Percentiles rank a stretch among this genome's conserved stretches.
Conservation (phyloP, 1,140 invertebrate species). For the Littorina saxatilis region DNA sequence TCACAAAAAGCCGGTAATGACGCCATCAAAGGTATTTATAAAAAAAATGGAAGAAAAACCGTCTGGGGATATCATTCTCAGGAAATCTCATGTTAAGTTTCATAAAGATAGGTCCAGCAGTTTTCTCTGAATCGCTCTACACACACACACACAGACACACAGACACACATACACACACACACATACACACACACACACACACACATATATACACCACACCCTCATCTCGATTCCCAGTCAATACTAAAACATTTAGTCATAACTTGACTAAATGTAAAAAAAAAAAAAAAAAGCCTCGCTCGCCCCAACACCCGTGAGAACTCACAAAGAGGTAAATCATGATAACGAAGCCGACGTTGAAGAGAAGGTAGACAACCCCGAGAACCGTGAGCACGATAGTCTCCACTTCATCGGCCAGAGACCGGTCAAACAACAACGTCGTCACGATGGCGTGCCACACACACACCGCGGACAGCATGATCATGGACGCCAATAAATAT, state of each 20-base stretch:
- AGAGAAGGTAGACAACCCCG: slow-evolving; percentile 65
- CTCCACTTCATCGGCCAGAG: slow-evolving; percentile 59
- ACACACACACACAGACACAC: slow-evolving; percentile 5
- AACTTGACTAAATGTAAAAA: no score
- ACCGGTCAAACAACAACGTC: slow-evolving; percentile 45
- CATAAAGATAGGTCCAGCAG: no score
- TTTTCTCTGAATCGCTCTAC: no score
- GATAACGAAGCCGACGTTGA: slow-evolving; percentile 72
- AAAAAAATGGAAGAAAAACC: no score
- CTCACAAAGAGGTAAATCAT: slow-evolving; percentile 71
- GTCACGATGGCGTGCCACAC: slow-evolving; percentile 73
- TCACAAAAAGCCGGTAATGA: no score
- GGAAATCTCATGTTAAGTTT: no score
- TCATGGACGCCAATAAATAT: slow-evolving; percentile 72
- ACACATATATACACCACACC: background rate
- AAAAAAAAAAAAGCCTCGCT: no score
- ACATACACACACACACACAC: slow-evolving; percentile 15
- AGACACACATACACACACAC: background rate
- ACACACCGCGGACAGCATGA: slow-evolving; percentile 71
- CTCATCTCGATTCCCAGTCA: background rate
- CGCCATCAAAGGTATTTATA: no score
- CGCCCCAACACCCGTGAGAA: no score
- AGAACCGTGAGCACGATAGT: slow-evolving; percentile 65
- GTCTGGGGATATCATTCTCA: no score
- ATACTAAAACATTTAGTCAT: no score